Base-by-base conservation (phyloP, 1,140 invertebrate species). In the Chrysopa pallens region DNA sequence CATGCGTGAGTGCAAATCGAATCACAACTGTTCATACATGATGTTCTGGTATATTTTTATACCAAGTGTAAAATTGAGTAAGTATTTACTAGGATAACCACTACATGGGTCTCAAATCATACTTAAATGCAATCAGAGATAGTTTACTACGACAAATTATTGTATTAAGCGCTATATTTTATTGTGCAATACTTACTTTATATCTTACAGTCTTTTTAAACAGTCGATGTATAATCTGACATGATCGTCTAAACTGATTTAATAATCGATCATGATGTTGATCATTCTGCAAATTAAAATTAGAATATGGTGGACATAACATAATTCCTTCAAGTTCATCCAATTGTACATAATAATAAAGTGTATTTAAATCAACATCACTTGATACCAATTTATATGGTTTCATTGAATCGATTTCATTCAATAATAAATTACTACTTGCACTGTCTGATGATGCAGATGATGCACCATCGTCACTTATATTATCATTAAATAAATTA, bases 301-400 rank as follows among this genome's bases (percentile, higher is more conserved):
- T 61, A 41, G 57, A 52, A n/a, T 66, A 61, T 6, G 72, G 64
- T 2, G 75, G 76, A 6, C 71, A 72, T 39, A 82, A 50, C 9
- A 82, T 43, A 43, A 81, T 62, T 5, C 79, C 78, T 54, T 77
- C 74, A 12, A 69, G 66, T 6, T 63, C 62, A 56, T 81, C 76
- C 13, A 81, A 56, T 42, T 78, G 72, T 1, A 81, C 66, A 47
- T 76, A 81, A 52, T 80, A 72, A 50, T 76, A 74, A 27, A 81
- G 56, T 17, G 73, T 69, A 58, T 81, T 80, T 23, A 23, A 23
- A 23, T 23, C 17, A 31, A 75, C 70, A 35, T 70, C 62, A 8
- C 74, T 77, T 2, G 69, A 61, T 33, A 74, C 77, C 46, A 81
- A 62, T 57, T 71, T 67, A 36, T 68, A 65, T 1, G 76, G 73